Conservation (phyloP, 1,140 invertebrate species). For the Lepidostoma basale region DNA sequence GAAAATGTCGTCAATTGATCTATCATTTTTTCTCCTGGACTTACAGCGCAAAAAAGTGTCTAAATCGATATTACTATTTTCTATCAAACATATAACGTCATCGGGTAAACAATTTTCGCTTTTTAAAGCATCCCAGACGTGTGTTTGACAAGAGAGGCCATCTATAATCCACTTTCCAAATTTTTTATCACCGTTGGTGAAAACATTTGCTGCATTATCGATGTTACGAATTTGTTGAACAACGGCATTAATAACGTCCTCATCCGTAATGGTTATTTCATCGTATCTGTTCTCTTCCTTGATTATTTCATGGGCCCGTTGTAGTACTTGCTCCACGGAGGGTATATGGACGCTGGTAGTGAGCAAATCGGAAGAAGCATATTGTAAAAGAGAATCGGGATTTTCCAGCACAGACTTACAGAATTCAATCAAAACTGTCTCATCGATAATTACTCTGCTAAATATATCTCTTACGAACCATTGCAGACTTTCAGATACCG, state of each 20-base stretch:
- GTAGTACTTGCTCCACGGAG: neutral
- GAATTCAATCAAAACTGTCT: neutral
- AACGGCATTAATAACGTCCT: slow-evolving; percentile 55
- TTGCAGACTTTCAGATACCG: neutral
- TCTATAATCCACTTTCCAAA: slow-evolving; percentile 65
- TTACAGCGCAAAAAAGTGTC: slow-evolving; percentile 51
- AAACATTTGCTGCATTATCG: slow-evolving; percentile 49
- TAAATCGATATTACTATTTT: slow-evolving; percentile 56
- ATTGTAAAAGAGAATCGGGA: slow-evolving; percentile 2
- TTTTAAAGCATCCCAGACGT: slow-evolving; percentile 56
- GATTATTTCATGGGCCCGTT: neutral
- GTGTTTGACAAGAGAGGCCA: slow-evolving; percentile 58
- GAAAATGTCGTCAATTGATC: neutral
- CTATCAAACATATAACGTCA: slow-evolving; percentile 59
- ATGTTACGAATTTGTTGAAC: slow-evolving; percentile 51
- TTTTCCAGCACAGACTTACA: slow-evolving; percentile 3
- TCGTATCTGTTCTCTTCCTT: slow-evolving; percentile 3
- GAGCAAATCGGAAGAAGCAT: neutral
- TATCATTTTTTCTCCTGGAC: slow-evolving; percentile 1
- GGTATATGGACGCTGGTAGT: neutral
- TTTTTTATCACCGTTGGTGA: slow-evolving; percentile 45
- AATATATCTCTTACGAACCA: neutral
- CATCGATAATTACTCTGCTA: neutral
- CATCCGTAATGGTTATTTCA: slow-evolving; percentile 48
- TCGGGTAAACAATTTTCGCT: slow-evolving; percentile 58